Conservation (phyloP, 37 sponge, comb jelly and placozoan genomes). For the Ephydatia muelleri region DNA sequence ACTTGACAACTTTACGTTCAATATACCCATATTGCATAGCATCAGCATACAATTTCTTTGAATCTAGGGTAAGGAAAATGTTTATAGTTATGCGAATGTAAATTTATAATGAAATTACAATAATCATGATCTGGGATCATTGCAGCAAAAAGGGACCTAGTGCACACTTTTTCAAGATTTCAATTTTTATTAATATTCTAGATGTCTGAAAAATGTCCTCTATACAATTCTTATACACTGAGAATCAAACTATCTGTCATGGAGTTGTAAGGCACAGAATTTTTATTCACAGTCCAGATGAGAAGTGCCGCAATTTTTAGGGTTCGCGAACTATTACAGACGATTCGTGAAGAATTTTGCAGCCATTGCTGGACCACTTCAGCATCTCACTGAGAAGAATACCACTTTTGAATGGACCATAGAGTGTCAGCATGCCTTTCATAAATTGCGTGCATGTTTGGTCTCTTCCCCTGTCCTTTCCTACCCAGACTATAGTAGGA, state of each 20-base stretch:
- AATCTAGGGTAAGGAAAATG: too few relatives aligned
- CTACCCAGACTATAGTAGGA: neutral
- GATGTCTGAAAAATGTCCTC: too few relatives aligned
- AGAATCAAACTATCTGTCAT: too few relatives aligned
- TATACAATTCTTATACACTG: too few relatives aligned
- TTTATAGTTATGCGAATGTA: too few relatives aligned
- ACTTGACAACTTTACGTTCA: neutral
- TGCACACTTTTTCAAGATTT: too few relatives aligned
- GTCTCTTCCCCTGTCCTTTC: neutral
- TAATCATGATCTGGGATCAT: too few relatives aligned
- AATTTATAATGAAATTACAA: too few relatives aligned
- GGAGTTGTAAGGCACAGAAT: too few relatives aligned
- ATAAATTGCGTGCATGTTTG: neutral
- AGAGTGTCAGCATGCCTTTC: conserved; percentile 2
- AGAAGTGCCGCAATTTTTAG: conserved; percentile 18
- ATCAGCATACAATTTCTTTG: neutral
- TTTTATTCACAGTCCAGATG: conserved; percentile 8
- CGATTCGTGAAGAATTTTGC: conserved; percentile 18
- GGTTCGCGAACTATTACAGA: conserved; percentile 10
- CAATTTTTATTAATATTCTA: too few relatives aligned
- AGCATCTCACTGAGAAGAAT: conserved; percentile 21
- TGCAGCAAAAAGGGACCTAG: too few relatives aligned
- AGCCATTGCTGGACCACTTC: conserved; percentile 13
- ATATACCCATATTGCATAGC: neutral
- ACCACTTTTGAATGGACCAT: neutral